phyloP scores from a whole-genome alignment of 2,888 invertebrate genomes.

The Dryobota labecula region DNA sequence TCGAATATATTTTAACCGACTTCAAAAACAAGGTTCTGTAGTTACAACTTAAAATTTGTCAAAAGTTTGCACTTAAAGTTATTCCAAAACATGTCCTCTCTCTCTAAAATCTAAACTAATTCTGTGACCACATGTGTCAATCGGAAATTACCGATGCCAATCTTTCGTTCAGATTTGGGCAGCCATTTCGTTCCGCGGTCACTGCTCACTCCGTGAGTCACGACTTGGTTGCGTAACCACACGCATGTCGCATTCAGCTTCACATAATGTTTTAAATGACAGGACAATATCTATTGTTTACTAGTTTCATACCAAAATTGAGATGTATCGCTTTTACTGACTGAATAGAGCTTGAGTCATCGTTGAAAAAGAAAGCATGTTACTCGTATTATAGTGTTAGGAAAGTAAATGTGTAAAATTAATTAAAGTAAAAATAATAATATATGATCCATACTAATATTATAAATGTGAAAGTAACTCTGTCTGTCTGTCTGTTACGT shows the following conservation, averaged over 20 bases:
- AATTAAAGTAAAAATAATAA: too few species aligned
- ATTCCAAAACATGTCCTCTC: not conserved
- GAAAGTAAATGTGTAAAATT: too few species aligned
- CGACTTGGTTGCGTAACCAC: constrained; percentile 66
- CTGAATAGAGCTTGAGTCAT: constrained; percentile 36
- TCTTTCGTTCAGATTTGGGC: constrained; percentile 52
- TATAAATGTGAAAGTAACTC: too few species aligned
- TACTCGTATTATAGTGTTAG: too few species aligned
- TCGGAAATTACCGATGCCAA: constrained; percentile 45
- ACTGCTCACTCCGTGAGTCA: constrained; percentile 69
- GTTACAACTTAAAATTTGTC: not conserved
- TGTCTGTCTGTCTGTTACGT: too few species aligned
- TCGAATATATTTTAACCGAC: not conserved
- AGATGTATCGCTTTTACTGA: constrained; percentile 24
- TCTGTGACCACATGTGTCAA: constrained; percentile 24
- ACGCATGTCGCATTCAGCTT: constrained; percentile 65
- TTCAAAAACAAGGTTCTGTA: not conserved
- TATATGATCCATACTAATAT: too few species aligned
- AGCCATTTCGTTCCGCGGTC: constrained; percentile 43
- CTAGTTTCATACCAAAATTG: constrained; percentile 41
- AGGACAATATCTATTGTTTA: constrained; percentile 65
- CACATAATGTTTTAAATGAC: constrained; percentile 62
- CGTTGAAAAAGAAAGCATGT: constrained; percentile 28
- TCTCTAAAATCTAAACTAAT: constrained; percentile 3
- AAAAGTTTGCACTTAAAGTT: not conserved